Base-by-base conservation (phyloP, 1,140 invertebrate species). In the Diplogasteroides magnus region DNA sequence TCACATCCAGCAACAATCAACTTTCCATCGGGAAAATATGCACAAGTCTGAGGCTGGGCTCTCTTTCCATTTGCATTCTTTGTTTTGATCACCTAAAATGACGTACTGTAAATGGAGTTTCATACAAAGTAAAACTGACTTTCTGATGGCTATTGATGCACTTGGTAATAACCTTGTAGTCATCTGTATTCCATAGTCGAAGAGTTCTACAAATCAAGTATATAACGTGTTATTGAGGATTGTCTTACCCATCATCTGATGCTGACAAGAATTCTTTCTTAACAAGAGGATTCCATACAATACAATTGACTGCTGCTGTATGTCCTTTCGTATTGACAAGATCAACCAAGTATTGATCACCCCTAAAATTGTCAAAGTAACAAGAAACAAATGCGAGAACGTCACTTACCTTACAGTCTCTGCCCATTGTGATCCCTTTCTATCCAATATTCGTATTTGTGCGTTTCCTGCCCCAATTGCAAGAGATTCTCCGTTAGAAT, bases 241-340 rank as follows among this genome's bases (percentile, higher is more conserved):
- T 58, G 3, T 15, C 29, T 29, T 77, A 87, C 83, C 87, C 90
- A 84, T 99, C 96, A 78, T 92, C 88, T 0, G 93, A 90, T 76
- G 91, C 92, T 0, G 95, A 98, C 69, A 98, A 83, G 84, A 98
- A 99, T 83, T 97, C 93, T 78, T 94, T 90, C 75, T 90, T 89
- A 0, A 88, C 87, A 71, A 90, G 89, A 0, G 96, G 95, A 87
- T 97, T 92, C 92, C 94, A 99, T 77, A 89, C 89, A 0, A 94
- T 94, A 74, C 88, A 88, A 76, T 94, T 95, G 6, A 98, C 83
- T 58, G 91, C 89, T 0, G 93, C 93, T 14, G 91, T 91, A 82
- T 99, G 97, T 0, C 97, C 97, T 85, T 97, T 96, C 0, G 95
- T 98, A 74, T 88, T 88, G 0, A 90, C 89, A 89, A 94, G 92